Evolutionary conservation across 2,888 invertebrate species (phyloP), one percentile per base, ranked within the genome.

Genomic region (Helobdella robusta): DNA sequence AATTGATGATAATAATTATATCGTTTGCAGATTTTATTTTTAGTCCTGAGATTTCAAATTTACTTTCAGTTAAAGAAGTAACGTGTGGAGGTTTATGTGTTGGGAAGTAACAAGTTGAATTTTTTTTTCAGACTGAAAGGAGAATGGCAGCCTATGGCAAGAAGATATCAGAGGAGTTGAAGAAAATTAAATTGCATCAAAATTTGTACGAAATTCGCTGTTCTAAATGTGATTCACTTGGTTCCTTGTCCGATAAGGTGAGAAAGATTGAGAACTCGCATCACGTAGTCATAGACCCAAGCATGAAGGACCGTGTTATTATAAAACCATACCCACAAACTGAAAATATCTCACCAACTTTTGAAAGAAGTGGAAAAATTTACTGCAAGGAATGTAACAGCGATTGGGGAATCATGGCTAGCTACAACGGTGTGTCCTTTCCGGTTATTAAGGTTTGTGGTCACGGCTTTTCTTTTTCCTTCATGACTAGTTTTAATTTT

Each of bases 161-260:
- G 15, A 25, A 58, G 30, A 52, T 63, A 50, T 65, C 30, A 4
- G 23, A 56, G 36, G 8, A 34, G 6, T 62, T 52, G 59, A 67
- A 65, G 35, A 40, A 36, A 18, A 25, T 50, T 2, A 56, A 52
- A 64, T 4, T 64, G 60, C 8, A 23, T 48, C 58, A 67, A 11
- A 73, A 71, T 8, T 72, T 73, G 34, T 76, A 72, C 67, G 70
- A 70, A 23, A 66, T 77, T 28, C 69, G 72, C 18, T 77, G 77
- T 65, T 58, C 68, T 23, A 74, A 73, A 44, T 77, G 77, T 61
- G 70, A 72, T 48, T 58, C 66, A 2, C 73, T 73, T 44, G 72
- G 73, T 6, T 74, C 75, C 56, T 70, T 72, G 66, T 74, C 75
- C 0, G 63, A 64, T 5, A 74, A 75, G 59, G 67, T 77, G 23